phyloP scores from a whole-genome alignment of 1,140 invertebrate genomes.

The Drosophila miranda region DNA sequence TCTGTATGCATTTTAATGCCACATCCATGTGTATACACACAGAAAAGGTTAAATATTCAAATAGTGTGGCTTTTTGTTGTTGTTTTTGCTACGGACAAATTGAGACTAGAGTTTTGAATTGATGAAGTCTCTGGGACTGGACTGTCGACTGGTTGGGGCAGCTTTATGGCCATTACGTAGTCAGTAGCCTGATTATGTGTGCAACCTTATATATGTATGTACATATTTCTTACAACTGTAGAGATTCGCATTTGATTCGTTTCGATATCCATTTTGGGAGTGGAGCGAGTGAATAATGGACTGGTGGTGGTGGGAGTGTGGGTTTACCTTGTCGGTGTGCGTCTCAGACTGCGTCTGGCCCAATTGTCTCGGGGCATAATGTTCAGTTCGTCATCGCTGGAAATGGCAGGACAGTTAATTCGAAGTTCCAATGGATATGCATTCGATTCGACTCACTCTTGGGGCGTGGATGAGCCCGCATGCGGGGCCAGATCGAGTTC shows the following conservation, averaged over 20 bases:
- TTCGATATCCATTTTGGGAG: conserved; percentile 26
- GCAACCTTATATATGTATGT: conserved; percentile 13
- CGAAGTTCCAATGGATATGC: too few relatives aligned
- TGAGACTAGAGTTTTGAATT: conserved; percentile 32
- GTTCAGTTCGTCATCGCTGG: conserved; percentile 81
- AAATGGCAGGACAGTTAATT: neutral
- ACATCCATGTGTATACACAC: conserved; percentile 20
- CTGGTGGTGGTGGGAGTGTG: neutral
- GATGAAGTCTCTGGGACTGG: conserved; percentile 27
- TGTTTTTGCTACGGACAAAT: conserved; percentile 36
- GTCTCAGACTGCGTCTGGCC: conserved; percentile 89
- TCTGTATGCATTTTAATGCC: conserved; percentile 61
- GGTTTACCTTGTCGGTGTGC: conserved; percentile 87
- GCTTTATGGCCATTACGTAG: conserved; percentile 28
- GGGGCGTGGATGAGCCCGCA: conserved; percentile 64
- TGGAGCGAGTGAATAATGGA: neutral
- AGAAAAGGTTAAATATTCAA: conserved; percentile 77
- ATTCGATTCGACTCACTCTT: conserved; percentile 52
- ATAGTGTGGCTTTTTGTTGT: conserved; percentile 25
- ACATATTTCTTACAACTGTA: conserved; percentile 9
- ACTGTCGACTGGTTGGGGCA: conserved; percentile 5
- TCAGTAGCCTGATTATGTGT: conserved; percentile 11
- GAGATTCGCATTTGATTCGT: conserved; percentile 31
- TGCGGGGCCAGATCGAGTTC: conserved; percentile 80
- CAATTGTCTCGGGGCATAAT: conserved; percentile 88